These are phyloP conservation scores for Euzophera pinguis DNA, from an alignment of 2,888 invertebrate species.

Conservation along the genomic window DNA sequence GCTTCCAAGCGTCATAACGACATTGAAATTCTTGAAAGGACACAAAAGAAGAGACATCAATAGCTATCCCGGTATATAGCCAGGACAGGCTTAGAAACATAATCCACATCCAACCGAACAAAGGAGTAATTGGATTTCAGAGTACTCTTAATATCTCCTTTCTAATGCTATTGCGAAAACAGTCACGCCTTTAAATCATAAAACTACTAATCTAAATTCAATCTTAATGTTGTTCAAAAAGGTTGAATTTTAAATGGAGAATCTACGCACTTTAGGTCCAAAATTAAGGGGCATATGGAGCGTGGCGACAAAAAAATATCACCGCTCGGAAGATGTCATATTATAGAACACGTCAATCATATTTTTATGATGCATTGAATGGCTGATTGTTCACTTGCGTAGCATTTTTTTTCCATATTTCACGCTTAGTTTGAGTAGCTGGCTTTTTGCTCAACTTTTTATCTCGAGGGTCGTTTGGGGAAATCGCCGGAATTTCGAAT, in stretches of 20 bases:
- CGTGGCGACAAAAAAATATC: slow-evolving; percentile 77
- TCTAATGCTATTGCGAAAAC: slow-evolving; percentile 49
- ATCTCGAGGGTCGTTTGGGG: slow-evolving; percentile 39
- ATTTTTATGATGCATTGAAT: slow-evolving; percentile 76
- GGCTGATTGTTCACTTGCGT: slow-evolving; percentile 71
- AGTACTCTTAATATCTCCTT: slow-evolving; percentile 70
- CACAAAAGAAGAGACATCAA: slow-evolving; percentile 59
- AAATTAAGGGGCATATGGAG: slow-evolving; percentile 23
- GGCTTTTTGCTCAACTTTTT: slow-evolving; percentile 45
- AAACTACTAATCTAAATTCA: slow-evolving; percentile 13
- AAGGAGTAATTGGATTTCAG: slow-evolving; percentile 75
- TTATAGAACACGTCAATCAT: slow-evolving; percentile 80
- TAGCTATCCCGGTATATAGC: slow-evolving; percentile 66
- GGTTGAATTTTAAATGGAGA: slow-evolving; percentile 15
- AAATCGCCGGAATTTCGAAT: slow-evolving; percentile 44
- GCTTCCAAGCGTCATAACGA: slow-evolving; percentile 51
- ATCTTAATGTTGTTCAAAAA: slow-evolving; percentile 14
- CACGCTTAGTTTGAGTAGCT: slow-evolving; percentile 66
- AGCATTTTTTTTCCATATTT: slow-evolving; percentile 67
- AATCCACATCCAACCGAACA: slow-evolving; percentile 78
- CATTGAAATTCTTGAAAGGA: slow-evolving; percentile 39
- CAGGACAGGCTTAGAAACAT: slow-evolving; percentile 64
- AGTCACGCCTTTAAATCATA: slow-evolving; percentile 32
- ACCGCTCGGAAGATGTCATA: slow-evolving; percentile 77
- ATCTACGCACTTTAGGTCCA: not conserved